Conservation (phyloP, 2,797 vertebrate genomes). For the Pempheris klunzingeri region DNA sequence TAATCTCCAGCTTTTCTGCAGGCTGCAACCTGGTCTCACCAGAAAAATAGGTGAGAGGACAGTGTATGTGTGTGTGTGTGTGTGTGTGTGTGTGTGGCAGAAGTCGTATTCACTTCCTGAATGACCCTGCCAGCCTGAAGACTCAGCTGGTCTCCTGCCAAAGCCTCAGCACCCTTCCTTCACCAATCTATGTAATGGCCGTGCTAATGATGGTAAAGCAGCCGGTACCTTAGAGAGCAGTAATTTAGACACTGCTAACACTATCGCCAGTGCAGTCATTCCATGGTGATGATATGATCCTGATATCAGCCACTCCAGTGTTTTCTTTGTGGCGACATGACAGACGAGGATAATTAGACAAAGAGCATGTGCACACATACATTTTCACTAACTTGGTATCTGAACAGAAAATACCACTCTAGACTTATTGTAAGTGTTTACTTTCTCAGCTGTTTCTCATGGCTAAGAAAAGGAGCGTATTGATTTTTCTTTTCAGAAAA, state of each 20-base stretch:
- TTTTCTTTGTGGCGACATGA: conserved; percentile 57
- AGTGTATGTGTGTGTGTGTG: conserved; percentile 31
- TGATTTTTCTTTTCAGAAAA: conserved; percentile 80
- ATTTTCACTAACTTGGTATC: conserved; percentile 28
- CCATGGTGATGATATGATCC: conserved; percentile 53
- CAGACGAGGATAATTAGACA: conserved; percentile 62
- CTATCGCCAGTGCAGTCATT: conserved; percentile 52
- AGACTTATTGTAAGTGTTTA: conserved; percentile 66
- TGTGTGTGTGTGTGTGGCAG: conserved; percentile 28
- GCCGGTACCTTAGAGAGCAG: conserved; percentile 68
- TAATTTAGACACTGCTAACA: conserved; percentile 66
- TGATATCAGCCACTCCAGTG: conserved; percentile 53
- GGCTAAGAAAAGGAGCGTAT: conserved; percentile 66
- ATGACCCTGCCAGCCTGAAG: conserved; percentile 67
- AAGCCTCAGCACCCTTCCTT: conserved; percentile 71
- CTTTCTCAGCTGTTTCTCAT: conserved; percentile 66
- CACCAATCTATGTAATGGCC: conserved; percentile 77
- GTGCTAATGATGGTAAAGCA: conserved; percentile 76
- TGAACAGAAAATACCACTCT: conserved; percentile 55
- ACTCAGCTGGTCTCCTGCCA: conserved; percentile 71
- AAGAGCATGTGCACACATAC: conserved; percentile 21
- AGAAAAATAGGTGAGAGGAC: conserved; percentile 37
- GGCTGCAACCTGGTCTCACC: conserved; percentile 46
- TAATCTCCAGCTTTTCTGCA: conserved; percentile 52
- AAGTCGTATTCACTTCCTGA: conserved; percentile 56